These are phyloP conservation scores for Achlya flavicornis DNA, from an alignment of 2,888 invertebrate species.

Conservation along the genomic window DNA sequence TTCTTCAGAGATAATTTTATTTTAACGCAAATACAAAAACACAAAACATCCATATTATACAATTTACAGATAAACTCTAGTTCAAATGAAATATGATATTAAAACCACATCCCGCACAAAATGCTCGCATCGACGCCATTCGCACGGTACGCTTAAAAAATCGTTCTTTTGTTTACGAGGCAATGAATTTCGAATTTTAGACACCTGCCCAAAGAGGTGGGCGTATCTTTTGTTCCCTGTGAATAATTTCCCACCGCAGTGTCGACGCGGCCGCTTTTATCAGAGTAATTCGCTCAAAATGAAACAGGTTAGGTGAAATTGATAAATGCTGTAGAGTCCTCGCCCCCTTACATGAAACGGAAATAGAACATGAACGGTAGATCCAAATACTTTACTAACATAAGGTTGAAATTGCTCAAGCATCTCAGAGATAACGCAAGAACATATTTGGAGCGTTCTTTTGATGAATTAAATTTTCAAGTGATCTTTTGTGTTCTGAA, in stretches of 20 bases:
- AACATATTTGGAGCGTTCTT: background rate
- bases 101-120: conserved; percentile 33
- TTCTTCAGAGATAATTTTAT: too few species aligned
- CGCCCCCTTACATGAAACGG: conserved; percentile 16
- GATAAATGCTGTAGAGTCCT: conserved; percentile 53
- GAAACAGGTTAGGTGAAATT: conserved; percentile 63
- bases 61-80: background rate
- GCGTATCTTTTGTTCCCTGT: conserved; percentile 65
- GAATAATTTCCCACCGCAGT: conserved; percentile 59
- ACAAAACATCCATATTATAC: conserved; percentile 17
- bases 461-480: background rate
- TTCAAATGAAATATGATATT: conserved; percentile 54
- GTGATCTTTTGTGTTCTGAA: conserved; percentile 3
- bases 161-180: conserved; percentile 71
- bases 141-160: conserved; percentile 52
- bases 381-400: background rate
- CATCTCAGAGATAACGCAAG: background rate
- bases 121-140: conserved; percentile 40
- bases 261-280: conserved; percentile 51
- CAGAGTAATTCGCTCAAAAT: conserved; percentile 62
- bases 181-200: conserved; percentile 74
- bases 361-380: conserved; percentile 1
- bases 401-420: conserved; percentile 1
- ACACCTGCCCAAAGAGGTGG: conserved; percentile 66
- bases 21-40: conserved; percentile 20